phyloP scores from a whole-genome alignment of 2,888 invertebrate genomes.

The Gisinianus flammeolus region DNA sequence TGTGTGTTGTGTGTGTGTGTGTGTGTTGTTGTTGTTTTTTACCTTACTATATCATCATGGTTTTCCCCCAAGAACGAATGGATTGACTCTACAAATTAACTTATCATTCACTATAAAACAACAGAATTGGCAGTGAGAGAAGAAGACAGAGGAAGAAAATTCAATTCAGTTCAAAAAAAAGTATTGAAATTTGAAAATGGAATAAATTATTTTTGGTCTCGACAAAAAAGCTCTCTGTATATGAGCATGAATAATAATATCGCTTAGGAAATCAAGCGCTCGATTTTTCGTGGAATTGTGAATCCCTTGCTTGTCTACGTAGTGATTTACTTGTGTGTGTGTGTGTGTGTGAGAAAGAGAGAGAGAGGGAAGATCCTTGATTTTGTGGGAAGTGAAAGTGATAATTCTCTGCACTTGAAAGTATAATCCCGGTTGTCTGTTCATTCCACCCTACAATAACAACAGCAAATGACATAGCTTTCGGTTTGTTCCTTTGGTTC shows the following conservation, averaged over 20 bases:
- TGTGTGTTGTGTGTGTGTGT: not conserved
- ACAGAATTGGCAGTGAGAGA: not conserved
- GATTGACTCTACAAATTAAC: not conserved
- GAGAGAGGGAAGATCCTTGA: not conserved
- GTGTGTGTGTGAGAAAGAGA: too few relatives aligned
- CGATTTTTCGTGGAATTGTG: not conserved
- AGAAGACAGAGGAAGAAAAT: not conserved
- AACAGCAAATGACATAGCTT: too few relatives aligned
- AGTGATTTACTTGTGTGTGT: not conserved
- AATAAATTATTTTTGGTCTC: not conserved
- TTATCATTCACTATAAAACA: too few relatives aligned
- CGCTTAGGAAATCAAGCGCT: not conserved
- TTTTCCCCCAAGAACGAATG: too few relatives aligned
- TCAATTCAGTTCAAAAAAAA: not conserved
- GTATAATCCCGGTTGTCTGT: too few relatives aligned
- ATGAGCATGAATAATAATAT: not conserved
- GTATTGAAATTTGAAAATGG: not conserved
- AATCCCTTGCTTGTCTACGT: not conserved
- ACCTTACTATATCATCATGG: not conserved
- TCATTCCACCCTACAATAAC: too few relatives aligned
- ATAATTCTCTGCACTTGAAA: not conserved
- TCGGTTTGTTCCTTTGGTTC: too few relatives aligned
- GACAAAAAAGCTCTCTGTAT: not conserved
- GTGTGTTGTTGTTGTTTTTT: constrained; percentile 8
- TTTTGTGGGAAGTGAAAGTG: not conserved